phyloP scores from a whole-genome alignment of 2,113 vertebrate species.

The Mus musculus region GRCm39 chr17:78521501-78522000 shows the following conservation, averaged over 20 bases:
- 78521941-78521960: neutral
- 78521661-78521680: constrained; percentile 55
- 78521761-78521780: constrained; percentile 37
- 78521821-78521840: neutral
- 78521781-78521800: neutral
- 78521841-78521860: neutral
- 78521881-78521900: neutral
- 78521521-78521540: neutral
- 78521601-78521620: constrained; percentile 47
- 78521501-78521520: neutral
- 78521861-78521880: neutral
- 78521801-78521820: neutral
- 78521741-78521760: constrained; percentile 60
- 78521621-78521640: constrained; percentile 59
- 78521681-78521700: constrained; percentile 64
- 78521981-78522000: neutral
- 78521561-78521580: constrained; percentile 45
- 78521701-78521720: constrained; percentile 47
- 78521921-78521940: neutral
- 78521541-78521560: neutral
- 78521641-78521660: constrained; percentile 55
- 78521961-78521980: neutral
- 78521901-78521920: neutral
- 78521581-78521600: constrained; percentile 56
- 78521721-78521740: constrained; percentile 30